Evolutionary conservation across 2,113 vertebrate genomes (phyloP).

Genomic region (Gasterosteus nipponicus): DNA sequence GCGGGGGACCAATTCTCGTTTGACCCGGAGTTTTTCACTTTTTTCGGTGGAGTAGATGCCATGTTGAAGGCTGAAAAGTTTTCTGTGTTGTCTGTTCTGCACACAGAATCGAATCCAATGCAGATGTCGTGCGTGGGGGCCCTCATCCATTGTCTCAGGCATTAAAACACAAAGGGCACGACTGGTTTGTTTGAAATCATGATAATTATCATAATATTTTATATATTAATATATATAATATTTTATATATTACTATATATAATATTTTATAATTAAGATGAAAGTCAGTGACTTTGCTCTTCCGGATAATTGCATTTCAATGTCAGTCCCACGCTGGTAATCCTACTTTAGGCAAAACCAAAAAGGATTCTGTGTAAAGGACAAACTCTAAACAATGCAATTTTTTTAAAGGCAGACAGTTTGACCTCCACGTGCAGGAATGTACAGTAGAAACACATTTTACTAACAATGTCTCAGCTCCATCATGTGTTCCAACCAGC

Average conservation of each 20-base stretch:
- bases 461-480: background rate
- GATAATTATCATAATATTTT: no score
- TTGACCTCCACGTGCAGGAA: background rate
- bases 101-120: background rate
- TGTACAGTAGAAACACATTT: background rate
- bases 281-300: background rate
- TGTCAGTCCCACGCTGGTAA: background rate
- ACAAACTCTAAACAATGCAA: no score
- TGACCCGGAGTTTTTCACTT: constrained; percentile 18
- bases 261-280: background rate
- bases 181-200: no score
- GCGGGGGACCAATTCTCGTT: constrained; percentile 6
- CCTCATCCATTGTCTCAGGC: background rate
- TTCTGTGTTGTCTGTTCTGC: constrained; percentile 1
- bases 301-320: background rate
- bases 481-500: background rate
- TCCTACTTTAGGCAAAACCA: background rate
- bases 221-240: no score
- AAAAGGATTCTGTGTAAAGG: background rate
- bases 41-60: background rate
- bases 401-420: background rate
- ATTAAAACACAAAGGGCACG: background rate
- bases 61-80: constrained; percentile 18
- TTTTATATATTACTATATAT: no score
- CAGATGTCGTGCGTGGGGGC: background rate